phyloP scores from a whole-genome alignment of 2,113 vertebrate species.

The Mystacornis crossleyi region DNA sequence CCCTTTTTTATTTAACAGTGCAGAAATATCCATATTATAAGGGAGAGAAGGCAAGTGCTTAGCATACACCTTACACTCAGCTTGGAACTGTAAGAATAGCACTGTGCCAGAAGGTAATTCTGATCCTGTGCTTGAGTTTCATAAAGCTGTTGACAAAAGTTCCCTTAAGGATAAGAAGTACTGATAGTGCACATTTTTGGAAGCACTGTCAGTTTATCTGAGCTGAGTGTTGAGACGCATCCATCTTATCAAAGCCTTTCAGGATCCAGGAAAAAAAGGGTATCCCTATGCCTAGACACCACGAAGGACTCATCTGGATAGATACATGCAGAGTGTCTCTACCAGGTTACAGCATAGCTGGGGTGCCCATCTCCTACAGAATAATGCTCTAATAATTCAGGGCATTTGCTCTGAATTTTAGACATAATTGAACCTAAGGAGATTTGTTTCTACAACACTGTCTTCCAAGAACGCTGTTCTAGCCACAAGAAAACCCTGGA shows the following conservation, averaged over 20 bases:
- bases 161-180: neutral
- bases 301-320: neutral
- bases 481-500: neutral
- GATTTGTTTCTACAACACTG: neutral
- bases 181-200: neutral
- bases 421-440: neutral
- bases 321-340: neutral
- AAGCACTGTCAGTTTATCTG: neutral
- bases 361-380: neutral
- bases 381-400: neutral
- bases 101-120: neutral
- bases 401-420: neutral
- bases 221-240: neutral
- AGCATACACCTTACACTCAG: neutral
- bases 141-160: neutral
- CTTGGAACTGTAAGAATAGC: neutral
- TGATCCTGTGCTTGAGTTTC: neutral
- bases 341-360: neutral
- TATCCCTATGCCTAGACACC: neutral
- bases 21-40: neutral
- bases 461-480: neutral
- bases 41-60: neutral
- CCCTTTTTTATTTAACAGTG: neutral
- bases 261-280: neutral
- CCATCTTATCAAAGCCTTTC: neutral